A percentile compares a stretch with the other conserved stretches of the same genome.
These are phyloP conservation scores for Vicugna pacos DNA, from an alignment of 2,113 vertebrate genomes.

Conservation along the genomic window DNA sequence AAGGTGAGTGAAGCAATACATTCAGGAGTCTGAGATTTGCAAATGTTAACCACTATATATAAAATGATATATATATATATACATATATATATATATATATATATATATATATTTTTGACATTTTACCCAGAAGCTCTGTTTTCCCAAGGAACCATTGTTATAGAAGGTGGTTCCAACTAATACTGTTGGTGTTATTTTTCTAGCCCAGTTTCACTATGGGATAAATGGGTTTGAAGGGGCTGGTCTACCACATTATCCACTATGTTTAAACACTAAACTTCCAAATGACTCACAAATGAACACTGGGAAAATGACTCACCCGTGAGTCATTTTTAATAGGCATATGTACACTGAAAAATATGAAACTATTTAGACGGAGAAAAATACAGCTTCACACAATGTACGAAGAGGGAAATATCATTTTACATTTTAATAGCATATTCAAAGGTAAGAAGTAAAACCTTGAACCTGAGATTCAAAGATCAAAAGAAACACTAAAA, in stretches of 20 bases:
- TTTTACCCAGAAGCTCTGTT: neutral
- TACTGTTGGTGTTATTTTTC: neutral
- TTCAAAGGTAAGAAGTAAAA: slow-evolving; percentile 26
- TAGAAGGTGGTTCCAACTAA: neutral
- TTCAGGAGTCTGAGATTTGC: too few relatives aligned
- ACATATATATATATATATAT: neutral
- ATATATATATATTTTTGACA: neutral
- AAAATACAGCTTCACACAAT: neutral
- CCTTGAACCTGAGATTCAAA: slow-evolving; percentile 25
- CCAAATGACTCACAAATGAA: neutral
- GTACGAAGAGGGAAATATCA: neutral
- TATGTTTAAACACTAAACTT: neutral
- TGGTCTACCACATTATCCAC: neutral
- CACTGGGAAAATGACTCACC: neutral
- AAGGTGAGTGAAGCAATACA: too few relatives aligned
- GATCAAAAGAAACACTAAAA: slow-evolving; percentile 23
- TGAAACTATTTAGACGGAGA: slow-evolving; percentile 7
- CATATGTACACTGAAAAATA: neutral
- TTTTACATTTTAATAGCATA: slow-evolving; percentile 24
- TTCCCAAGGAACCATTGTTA: neutral
- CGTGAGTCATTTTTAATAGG: neutral
- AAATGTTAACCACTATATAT: too few relatives aligned
- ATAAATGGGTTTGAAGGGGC: neutral
- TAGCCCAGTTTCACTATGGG: neutral
- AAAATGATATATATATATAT: too few relatives aligned